These are phyloP conservation scores for Helicoverpa armigera DNA, from an alignment of 1,140 invertebrate species.

Conservation along the genomic window DNA sequence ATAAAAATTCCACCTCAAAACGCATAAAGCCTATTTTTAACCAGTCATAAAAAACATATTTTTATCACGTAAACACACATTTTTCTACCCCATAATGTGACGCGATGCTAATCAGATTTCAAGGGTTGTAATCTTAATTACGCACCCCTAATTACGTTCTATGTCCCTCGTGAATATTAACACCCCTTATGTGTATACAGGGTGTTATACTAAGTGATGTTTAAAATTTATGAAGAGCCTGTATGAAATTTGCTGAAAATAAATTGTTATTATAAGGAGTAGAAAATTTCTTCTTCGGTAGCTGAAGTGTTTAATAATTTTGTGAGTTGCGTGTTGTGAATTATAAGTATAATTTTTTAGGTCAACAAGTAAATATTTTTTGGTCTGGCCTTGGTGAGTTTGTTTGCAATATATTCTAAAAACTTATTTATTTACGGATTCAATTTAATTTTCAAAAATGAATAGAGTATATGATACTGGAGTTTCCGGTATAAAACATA, in stretches of 20 bases:
- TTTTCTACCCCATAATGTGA: constrained; percentile 27
- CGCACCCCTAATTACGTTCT: constrained; percentile 48
- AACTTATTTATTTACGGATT: too few species aligned
- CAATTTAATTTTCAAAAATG: too few species aligned
- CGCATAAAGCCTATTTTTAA: neutral
- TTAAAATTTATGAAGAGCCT: constrained; percentile 25
- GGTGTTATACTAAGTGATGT: constrained; percentile 38
- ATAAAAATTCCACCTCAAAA: neutral
- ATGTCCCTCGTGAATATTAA: constrained; percentile 51
- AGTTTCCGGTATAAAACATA: too few species aligned
- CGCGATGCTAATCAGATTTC: constrained; percentile 43
- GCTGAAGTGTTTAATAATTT: too few species aligned
- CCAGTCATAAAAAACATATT: neutral
- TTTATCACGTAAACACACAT: constrained; percentile 24
- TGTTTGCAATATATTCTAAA: too few species aligned
- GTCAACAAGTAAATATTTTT: too few species aligned
- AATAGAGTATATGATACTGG: too few species aligned
- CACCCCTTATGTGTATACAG: constrained; percentile 19
- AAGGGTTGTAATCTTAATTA: constrained; percentile 49
- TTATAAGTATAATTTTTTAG: too few species aligned
- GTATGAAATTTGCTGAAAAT: neutral
- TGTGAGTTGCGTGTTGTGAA: too few species aligned
- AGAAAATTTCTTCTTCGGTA: too few species aligned
- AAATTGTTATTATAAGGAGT: neutral
- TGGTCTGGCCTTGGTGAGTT: too few species aligned